Evolutionary conservation across 2,113 vertebrate species (phyloP).

Genomic region (Cricetomys ansorgei): DNA sequence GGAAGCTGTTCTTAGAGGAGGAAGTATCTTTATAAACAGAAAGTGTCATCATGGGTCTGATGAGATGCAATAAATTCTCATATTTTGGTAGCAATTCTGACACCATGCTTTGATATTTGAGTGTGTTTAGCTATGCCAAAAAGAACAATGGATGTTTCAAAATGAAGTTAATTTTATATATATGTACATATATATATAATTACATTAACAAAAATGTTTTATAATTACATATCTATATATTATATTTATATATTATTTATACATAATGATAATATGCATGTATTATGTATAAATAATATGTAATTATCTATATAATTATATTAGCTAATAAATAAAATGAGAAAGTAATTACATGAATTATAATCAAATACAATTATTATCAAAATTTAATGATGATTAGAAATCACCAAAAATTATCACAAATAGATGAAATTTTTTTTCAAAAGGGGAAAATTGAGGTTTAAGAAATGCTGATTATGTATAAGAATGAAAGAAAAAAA

Average conservation of each 20-base stretch:
- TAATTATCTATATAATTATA: too few species aligned
- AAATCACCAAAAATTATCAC: background rate
- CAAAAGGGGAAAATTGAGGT: background rate
- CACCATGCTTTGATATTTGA: background rate
- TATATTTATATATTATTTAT: too few species aligned
- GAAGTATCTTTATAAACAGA: background rate
- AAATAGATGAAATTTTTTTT: background rate
- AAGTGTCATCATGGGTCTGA: background rate
- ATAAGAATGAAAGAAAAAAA: background rate
- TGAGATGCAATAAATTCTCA: background rate
- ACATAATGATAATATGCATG: too few species aligned
- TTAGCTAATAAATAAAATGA: too few species aligned
- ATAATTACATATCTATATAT: too few species aligned
- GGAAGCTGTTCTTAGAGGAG: background rate
- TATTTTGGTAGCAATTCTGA: background rate
- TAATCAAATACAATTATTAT: constrained; percentile 41
- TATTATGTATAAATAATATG: too few species aligned
- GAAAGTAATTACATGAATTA: background rate
- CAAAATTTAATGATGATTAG: background rate
- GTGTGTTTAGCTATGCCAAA: background rate
- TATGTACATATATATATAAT: too few species aligned
- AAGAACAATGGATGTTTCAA: background rate
- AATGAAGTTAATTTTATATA: background rate
- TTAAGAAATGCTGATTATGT: background rate
- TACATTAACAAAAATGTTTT: too few species aligned